phyloP scores from a whole-genome alignment of 1,140 invertebrate species.

The Sarcophaga peregrina region DNA sequence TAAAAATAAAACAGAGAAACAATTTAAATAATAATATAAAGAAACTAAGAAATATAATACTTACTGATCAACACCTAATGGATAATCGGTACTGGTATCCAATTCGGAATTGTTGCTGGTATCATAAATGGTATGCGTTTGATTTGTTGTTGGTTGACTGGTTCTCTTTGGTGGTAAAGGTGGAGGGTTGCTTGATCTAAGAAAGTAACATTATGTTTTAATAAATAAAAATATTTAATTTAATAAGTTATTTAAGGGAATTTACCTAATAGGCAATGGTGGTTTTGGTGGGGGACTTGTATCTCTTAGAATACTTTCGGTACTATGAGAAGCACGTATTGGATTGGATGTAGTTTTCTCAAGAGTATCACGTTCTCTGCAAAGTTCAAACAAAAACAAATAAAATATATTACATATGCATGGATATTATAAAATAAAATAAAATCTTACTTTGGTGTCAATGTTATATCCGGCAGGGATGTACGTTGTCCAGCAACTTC shows the following conservation, averaged over 20 bases:
- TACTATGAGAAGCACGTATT: conserved; percentile 78
- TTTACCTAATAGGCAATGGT: conserved; percentile 77
- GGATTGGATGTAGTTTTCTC: conserved; percentile 67
- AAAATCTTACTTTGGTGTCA: conserved; percentile 72
- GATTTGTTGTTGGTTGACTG: conserved; percentile 66
- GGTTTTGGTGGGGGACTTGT: conserved; percentile 84
- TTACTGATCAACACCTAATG: conserved; percentile 71
- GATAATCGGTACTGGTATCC: conserved; percentile 67
- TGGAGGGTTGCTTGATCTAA: conserved; percentile 69
- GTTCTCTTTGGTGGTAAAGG: conserved; percentile 82
- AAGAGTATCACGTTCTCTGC: conserved; percentile 62
- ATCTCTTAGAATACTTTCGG: conserved; percentile 73
- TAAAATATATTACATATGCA: not conserved
- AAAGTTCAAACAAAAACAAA: conserved; percentile 35
- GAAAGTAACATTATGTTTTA: not conserved
- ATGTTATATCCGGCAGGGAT: conserved; percentile 79
- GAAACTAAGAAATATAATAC: conserved; percentile 12
- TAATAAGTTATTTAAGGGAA: not conserved
- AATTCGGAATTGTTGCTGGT: conserved; percentile 66
- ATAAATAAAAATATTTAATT: conserved; percentile 21
- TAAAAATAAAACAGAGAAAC: conserved; percentile 45
- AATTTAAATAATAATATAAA: conserved; percentile 1
- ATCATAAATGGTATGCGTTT: conserved; percentile 51
- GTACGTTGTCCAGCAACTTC: conserved; percentile 67
- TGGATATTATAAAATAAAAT: not conserved